Conservation (phyloP, 2,888 invertebrate genomes). For the Ormyrus rosae region DNA sequence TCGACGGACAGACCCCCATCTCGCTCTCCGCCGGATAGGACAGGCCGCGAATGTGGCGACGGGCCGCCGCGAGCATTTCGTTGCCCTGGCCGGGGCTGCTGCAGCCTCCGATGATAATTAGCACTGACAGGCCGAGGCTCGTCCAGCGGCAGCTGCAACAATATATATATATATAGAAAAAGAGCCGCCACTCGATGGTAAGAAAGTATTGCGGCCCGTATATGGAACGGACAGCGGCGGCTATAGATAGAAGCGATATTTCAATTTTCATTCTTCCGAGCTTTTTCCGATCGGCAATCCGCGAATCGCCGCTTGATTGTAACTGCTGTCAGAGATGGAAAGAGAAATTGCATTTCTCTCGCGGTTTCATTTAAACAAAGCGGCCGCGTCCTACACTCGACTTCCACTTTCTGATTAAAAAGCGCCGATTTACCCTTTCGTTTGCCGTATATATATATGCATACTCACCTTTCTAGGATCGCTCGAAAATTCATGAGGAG, state of each 20-base stretch:
- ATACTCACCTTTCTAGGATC: too few relatives aligned
- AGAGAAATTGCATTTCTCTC: constrained; percentile 34
- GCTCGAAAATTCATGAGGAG: too few relatives aligned
- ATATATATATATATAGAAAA: neutral
- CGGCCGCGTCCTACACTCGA: neutral
- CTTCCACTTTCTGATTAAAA: constrained; percentile 28
- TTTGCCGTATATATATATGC: too few relatives aligned
- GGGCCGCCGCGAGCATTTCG: constrained; percentile 56
- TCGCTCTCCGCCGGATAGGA: constrained; percentile 68
- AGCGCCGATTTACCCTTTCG: neutral
- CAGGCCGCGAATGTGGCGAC: constrained; percentile 63
- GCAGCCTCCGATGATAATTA: constrained; percentile 22
- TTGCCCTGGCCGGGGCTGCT: neutral
- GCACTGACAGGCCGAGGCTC: neutral
- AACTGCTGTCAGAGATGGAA: constrained; percentile 12
- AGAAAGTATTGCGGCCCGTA: neutral
- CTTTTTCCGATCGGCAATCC: constrained; percentile 32
- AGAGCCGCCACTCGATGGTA: neutral
- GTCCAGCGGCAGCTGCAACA: constrained; percentile 45
- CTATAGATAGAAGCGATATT: constrained; percentile 48
- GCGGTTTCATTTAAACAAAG: constrained; percentile 33
- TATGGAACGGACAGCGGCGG: neutral
- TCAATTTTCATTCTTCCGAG: constrained; percentile 53
- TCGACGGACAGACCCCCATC: constrained; percentile 62
- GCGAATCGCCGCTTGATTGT: constrained; percentile 30